Conservation (phyloP, 2,888 invertebrate genomes). For the Plebejus melissa region DNA sequence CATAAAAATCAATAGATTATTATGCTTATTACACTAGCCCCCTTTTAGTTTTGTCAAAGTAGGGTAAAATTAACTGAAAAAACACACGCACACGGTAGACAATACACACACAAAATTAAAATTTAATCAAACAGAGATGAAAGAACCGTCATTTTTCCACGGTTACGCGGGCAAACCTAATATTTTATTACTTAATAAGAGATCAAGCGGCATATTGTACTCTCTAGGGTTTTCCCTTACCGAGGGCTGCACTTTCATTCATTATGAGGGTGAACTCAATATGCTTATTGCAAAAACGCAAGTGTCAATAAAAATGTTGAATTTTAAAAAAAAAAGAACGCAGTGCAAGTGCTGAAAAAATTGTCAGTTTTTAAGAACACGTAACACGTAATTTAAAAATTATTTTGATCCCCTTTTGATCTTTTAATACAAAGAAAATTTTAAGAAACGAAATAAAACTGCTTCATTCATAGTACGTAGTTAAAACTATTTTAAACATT, state of each 20-base stretch:
- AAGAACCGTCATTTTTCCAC: background rate
- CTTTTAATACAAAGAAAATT: background rate
- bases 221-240: background rate
- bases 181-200: constrained; percentile 2
- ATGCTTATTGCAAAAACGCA: constrained; percentile 2
- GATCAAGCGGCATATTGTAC: background rate
- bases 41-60: no score
- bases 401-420: background rate
- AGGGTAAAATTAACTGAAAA: background rate
- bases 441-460: no score
- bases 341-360: background rate
- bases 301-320: background rate
- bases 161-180: constrained; percentile 9
- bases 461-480: no score
- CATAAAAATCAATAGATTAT: no score
- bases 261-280: background rate
- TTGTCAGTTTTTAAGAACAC: background rate
- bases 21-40: no score
- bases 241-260: constrained; percentile 7
- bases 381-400: background rate
- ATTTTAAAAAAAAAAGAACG: background rate
- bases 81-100: background rate
- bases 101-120: background rate
- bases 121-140: background rate
- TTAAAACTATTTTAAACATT: no score